Evolutionary conservation across 1,140 invertebrate genomes (phyloP).

Genomic region (Camponotus vicinus): DNA sequence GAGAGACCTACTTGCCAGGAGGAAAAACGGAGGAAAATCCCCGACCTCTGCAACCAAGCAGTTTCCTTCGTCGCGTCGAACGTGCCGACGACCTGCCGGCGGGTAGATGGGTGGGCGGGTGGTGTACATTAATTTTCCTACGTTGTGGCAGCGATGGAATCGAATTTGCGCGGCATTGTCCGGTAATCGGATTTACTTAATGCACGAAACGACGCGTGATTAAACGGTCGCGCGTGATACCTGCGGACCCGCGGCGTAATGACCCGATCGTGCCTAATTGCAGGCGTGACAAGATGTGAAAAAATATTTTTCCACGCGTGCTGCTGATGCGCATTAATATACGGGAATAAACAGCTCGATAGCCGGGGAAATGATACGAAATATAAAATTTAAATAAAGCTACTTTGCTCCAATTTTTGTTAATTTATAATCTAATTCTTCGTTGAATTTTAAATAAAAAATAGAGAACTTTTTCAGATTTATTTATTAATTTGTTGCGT

Average conservation of each 20-base stretch:
- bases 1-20: slow-evolving; percentile 35
- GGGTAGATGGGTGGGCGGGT: not conserved
- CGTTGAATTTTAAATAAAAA: not conserved
- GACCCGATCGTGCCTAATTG: slow-evolving; percentile 65
- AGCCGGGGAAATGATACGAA: too few species aligned
- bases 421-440: not conserved
- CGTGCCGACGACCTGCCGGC: slow-evolving; percentile 14
- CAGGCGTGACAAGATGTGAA: slow-evolving; percentile 48
- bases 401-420: not conserved
- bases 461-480: too few species aligned
- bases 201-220: slow-evolving; percentile 72
- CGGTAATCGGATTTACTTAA: slow-evolving; percentile 72
- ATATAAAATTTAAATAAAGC: not conserved
- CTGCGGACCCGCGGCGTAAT: slow-evolving; percentile 57
- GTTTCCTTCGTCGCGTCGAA: slow-evolving; percentile 34
- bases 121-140: slow-evolving; percentile 53
- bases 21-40: slow-evolving; percentile 11
- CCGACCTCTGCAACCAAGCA: slow-evolving; percentile 18
- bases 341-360: not conserved
- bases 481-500: not conserved
- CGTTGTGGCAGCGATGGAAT: slow-evolving; percentile 55
- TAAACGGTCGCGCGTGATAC: slow-evolving; percentile 63
- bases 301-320: slow-evolving; percentile 48
- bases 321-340: not conserved
- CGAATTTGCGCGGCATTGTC: slow-evolving; percentile 64